Percentiles rank a stretch among this genome's conserved stretches.
phyloP scores from a whole-genome alignment of 2,797 vertebrate species.

The Characodon lateralis region DNA sequence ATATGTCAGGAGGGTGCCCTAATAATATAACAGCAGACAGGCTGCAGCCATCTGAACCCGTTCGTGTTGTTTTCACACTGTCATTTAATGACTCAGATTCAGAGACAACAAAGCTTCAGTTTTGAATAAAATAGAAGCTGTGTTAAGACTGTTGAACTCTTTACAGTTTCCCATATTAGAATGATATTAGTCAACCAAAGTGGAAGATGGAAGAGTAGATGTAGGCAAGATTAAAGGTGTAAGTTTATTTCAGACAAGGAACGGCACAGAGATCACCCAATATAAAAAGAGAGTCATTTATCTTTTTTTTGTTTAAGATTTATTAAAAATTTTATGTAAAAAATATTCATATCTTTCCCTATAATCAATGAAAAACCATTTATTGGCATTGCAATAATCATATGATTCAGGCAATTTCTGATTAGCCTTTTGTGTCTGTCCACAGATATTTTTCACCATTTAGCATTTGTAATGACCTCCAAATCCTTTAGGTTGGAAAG shows the following conservation, averaged over 20 bases:
- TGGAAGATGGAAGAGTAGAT: background rate
- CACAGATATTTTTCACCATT: background rate
- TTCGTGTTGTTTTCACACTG: constrained; percentile 24
- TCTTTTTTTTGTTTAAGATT: background rate
- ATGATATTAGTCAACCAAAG: background rate
- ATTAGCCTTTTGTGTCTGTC: background rate
- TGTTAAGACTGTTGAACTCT: background rate
- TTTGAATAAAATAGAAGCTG: background rate
- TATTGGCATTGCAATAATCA: background rate
- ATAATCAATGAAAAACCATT: background rate
- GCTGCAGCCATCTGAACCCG: constrained; percentile 39
- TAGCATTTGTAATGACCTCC: background rate
- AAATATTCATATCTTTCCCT: background rate
- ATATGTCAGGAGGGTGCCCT: constrained; percentile 47
- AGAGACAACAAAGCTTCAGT: background rate
- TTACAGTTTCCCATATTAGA: background rate
- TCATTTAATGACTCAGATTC: background rate
- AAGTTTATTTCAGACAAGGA: background rate
- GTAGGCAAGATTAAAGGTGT: background rate
- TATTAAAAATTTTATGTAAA: background rate
- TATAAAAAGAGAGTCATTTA: too few relatives aligned
- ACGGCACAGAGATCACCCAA: too few relatives aligned
- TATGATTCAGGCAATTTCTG: background rate
- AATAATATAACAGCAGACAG: constrained; percentile 45
- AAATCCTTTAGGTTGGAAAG: background rate